Conservation (phyloP, 1,140 invertebrate species). For the Diachasmimorpha longicaudata region DNA sequence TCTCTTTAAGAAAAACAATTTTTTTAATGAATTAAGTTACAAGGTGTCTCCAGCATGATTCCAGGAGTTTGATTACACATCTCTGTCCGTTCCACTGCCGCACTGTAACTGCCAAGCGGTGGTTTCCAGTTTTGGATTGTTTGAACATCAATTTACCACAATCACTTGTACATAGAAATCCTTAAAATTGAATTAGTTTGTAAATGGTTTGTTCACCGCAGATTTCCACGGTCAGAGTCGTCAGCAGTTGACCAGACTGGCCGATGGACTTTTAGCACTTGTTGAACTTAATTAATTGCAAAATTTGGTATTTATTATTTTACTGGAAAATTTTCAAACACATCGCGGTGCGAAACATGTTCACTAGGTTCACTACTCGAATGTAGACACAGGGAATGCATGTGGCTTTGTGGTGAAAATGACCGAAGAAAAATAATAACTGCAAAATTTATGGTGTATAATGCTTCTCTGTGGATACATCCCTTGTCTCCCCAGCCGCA, state of each 20-base stretch:
- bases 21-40: not conserved
- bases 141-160: not conserved
- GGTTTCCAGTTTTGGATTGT: not conserved
- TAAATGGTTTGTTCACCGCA: not conserved
- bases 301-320: too few species aligned
- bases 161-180: not conserved
- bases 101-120: not conserved
- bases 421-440: not conserved
- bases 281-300: too few species aligned
- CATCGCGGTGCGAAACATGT: not conserved
- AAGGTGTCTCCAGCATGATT: not conserved
- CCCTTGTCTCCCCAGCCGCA: not conserved
- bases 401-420: conserved; percentile 4
- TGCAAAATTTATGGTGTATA: not conserved
- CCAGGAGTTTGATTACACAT: not conserved
- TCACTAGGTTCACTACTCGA: not conserved
- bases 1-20: too few species aligned
- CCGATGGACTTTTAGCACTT: too few species aligned
- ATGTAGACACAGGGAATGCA: not conserved
- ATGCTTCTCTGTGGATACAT: not conserved
- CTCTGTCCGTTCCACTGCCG: not conserved
- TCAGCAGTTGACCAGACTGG: too few species aligned
- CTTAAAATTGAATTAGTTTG: not conserved
- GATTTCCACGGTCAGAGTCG: too few species aligned
- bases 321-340: too few species aligned